Evolutionary conservation across 1,140 invertebrate genomes (phyloP).

Genomic region (Drosophila fuyamai): DNA sequence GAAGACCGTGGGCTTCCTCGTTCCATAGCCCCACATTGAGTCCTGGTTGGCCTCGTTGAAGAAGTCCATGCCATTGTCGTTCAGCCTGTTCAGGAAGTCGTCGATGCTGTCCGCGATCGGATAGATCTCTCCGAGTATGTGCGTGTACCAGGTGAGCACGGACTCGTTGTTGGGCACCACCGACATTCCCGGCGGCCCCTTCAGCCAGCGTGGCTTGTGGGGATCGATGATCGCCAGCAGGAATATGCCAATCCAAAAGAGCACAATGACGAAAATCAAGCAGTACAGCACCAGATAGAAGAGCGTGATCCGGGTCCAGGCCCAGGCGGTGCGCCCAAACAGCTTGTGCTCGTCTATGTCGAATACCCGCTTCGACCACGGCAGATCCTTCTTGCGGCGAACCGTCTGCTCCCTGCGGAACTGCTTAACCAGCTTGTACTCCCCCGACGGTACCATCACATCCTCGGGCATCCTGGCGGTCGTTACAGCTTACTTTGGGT

Average conservation of each 20-base stretch:
- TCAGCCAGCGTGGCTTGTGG: slow-evolving; percentile 10
- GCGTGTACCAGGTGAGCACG: background rate
- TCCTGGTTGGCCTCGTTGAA: slow-evolving; percentile 49
- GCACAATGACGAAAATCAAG: background rate
- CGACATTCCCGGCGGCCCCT: slow-evolving; percentile 45
- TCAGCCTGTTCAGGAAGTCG: background rate
- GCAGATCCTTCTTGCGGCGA: slow-evolving; percentile 42
- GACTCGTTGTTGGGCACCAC: slow-evolving; percentile 4
- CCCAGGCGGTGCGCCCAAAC: slow-evolving; percentile 41
- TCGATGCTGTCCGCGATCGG: slow-evolving; percentile 41
- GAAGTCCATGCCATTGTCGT: background rate
- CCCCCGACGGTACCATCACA: slow-evolving; percentile 27
- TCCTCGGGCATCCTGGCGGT: slow-evolving; percentile 37
- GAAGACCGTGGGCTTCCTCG: slow-evolving; percentile 39
- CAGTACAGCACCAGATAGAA: slow-evolving; percentile 51
- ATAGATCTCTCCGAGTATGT: slow-evolving; percentile 13
- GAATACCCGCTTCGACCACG: slow-evolving; percentile 52
- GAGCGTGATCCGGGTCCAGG: slow-evolving; percentile 37
- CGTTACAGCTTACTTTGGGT: background rate
- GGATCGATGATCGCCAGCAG: background rate
- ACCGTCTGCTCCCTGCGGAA: slow-evolving; percentile 34
- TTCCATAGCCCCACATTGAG: slow-evolving; percentile 43
- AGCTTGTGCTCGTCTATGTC: slow-evolving; percentile 45
- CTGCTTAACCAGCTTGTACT: slow-evolving; percentile 46
- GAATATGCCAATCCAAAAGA: slow-evolving; percentile 3